Percentiles rank a stretch among this genome's conserved stretches.
Conservation (phyloP, 1,140 invertebrate species). For the Glomeris maerens region DNA sequence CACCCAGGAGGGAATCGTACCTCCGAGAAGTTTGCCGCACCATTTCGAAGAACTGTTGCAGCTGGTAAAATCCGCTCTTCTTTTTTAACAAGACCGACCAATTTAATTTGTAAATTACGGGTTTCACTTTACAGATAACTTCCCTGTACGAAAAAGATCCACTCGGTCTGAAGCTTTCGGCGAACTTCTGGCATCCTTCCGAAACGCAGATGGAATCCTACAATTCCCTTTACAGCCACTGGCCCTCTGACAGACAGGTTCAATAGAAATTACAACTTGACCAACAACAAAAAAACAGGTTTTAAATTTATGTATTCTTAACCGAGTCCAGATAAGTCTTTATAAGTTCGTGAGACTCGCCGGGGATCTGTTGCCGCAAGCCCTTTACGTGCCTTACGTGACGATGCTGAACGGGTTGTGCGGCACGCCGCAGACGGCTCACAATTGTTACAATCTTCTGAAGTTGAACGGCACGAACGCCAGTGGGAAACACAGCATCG, state of each 20-base stretch:
- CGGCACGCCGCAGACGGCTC: conserved; percentile 50
- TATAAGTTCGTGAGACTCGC: conserved; percentile 82
- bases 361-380: conserved; percentile 68
- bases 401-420: conserved; percentile 71
- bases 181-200: conserved; percentile 69
- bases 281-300: not conserved
- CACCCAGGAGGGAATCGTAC: conserved; percentile 58
- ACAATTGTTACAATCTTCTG: conserved; percentile 71
- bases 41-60: conserved; percentile 72
- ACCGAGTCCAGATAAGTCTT: conserved; percentile 62
- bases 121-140: conserved; percentile 37
- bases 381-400: conserved; percentile 71
- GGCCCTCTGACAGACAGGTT: no score
- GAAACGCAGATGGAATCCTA: no score
- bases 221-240: no score
- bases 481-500: conserved; percentile 27
- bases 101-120: not conserved
- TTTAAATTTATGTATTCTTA: conserved; percentile 1
- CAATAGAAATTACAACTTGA: not conserved
- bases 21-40: conserved; percentile 53
- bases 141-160: conserved; percentile 63
- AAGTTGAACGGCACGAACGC: conserved; percentile 47
- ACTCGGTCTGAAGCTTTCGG: conserved; percentile 48
- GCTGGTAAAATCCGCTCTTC: conserved; percentile 29
- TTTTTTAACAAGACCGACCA: no score